Percentiles rank a stretch among this genome's conserved stretches.
Evolutionary conservation across 2,113 vertebrate genomes (phyloP).

Genomic region (mouse (Mus musculus)): GRCm39 chr9:80798001-80798500

Average conservation of each 20-base stretch:
- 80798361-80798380: slow-evolving; percentile 19
- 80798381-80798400: neutral
- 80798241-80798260: neutral
- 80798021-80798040: neutral
- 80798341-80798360: neutral
- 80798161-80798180: neutral
- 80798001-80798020: neutral
- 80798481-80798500: neutral
- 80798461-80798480: neutral
- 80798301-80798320: neutral
- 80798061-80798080: neutral
- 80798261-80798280: neutral
- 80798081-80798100: neutral
- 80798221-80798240: neutral
- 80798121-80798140: neutral
- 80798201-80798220: neutral
- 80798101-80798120: neutral
- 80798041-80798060: neutral
- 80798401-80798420: neutral
- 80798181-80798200: slow-evolving; percentile 8
- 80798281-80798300: neutral
- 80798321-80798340: neutral
- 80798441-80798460: neutral
- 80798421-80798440: neutral
- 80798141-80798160: neutral